Percentiles rank a stretch among this genome's conserved stretches.
Conservation (phyloP, 2,113 vertebrate genomes). For the Columbina picui region DNA sequence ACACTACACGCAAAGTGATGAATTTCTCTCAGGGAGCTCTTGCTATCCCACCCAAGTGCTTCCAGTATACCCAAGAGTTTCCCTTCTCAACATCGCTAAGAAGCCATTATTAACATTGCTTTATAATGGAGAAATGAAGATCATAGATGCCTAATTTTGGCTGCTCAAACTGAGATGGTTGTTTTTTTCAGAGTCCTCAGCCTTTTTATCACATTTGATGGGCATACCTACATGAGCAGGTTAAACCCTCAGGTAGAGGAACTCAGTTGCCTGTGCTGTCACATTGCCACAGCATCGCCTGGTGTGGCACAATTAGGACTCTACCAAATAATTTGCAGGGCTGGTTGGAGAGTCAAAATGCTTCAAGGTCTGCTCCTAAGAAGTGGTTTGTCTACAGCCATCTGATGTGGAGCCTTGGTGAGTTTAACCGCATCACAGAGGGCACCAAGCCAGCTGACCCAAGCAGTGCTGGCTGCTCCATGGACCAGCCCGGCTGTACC, state of each 20-base stretch:
- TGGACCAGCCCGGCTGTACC: accelerated
- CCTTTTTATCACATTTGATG: neutral
- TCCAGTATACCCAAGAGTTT: neutral
- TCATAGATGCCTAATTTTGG: neutral
- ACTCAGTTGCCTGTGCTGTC: neutral
- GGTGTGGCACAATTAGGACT: neutral
- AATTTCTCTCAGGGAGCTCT: neutral
- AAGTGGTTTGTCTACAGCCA: neutral
- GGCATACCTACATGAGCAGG: neutral
- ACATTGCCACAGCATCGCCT: accelerated
- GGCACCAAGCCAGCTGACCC: accelerated
- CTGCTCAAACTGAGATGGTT: neutral
- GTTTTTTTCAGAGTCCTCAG: neutral
- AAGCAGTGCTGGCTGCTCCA: accelerated
- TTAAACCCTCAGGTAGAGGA: neutral
- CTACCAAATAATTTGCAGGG: neutral
- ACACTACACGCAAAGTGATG: neutral
- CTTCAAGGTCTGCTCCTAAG: neutral
- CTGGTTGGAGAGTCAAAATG: neutral
- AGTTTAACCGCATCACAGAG: neutral
- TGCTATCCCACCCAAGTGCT: neutral
- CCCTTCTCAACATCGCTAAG: neutral
- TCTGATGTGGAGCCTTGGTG: neutral
- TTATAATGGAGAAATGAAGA: neutral
- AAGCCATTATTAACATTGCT: neutral